Percentiles rank a stretch among this genome's conserved stretches.
Evolutionary conservation across 35 echinoderm and acorn worm species (phyloP).

Genomic region (Apostichopus japonicus): DNA sequence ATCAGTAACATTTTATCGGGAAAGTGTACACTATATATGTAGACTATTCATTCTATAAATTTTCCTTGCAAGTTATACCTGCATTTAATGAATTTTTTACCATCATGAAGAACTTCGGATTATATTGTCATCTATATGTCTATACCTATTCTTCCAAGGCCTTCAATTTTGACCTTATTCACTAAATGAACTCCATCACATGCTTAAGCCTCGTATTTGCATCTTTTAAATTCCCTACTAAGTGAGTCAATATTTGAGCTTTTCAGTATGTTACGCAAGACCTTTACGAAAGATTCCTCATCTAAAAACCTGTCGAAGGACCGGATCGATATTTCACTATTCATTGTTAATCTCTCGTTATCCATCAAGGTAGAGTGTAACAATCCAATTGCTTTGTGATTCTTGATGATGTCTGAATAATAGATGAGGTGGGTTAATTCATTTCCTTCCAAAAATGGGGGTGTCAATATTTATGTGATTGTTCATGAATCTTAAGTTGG

Average conservation of each 20-base stretch:
- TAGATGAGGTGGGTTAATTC: background rate
- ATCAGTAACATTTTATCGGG: no score
- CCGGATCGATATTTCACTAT: constrained; percentile 2
- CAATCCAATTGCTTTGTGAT: constrained; percentile 2
- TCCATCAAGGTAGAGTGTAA: background rate
- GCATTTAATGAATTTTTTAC: no score
- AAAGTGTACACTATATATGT: no score
- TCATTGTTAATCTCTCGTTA: constrained; percentile 22
- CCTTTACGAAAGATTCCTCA: background rate
- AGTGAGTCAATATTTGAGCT: constrained; percentile 22
- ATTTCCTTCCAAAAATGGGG: background rate
- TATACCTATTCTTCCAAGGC: no score
- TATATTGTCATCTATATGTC: no score
- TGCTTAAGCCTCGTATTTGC: background rate
- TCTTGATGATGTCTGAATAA: constrained; percentile 14
- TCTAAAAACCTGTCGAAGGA: background rate
- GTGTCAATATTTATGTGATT: no score
- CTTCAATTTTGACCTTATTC: no score
- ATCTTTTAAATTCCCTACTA: constrained; percentile 7
- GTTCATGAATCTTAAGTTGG: no score
- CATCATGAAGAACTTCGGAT: no score
- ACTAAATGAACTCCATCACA: no score
- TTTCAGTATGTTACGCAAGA: constrained; percentile 30
- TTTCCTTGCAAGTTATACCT: no score
- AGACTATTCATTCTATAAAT: no score